phyloP scores from a whole-genome alignment of 2,797 vertebrate genomes.

The Stomatorhinus walkeri region DNA sequence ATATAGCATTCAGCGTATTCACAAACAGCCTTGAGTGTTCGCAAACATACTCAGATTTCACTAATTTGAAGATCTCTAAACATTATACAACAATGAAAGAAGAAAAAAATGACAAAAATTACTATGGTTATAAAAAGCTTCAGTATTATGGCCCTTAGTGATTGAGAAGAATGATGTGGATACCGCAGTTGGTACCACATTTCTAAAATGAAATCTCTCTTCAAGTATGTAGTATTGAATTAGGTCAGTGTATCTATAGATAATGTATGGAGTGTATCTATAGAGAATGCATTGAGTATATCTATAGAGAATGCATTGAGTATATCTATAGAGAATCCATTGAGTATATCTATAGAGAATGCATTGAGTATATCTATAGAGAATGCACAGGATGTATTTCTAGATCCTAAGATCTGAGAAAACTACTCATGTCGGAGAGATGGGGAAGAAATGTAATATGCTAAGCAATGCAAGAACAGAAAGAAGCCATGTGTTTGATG shows the following conservation, averaged over 20 bases:
- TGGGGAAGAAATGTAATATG: not conserved
- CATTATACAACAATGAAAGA: not conserved
- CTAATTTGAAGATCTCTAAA: not conserved
- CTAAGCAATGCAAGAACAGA: not conserved
- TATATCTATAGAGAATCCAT: too few relatives aligned
- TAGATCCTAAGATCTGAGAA: not conserved
- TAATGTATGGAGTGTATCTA: not conserved
- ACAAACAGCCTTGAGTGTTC: not conserved
- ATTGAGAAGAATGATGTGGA: not conserved
- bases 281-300: not conserved
- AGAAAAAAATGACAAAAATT: not conserved
- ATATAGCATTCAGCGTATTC: not conserved
- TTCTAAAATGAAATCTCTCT: not conserved
- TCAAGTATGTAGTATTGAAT: not conserved
- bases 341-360: too few relatives aligned
- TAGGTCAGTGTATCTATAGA: not conserved
- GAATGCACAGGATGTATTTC: not conserved
- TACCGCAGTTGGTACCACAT: not conserved
- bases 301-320: too few relatives aligned
- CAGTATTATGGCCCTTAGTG: not conserved
- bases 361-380: too few relatives aligned
- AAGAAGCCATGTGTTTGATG: not conserved
- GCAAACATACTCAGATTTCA: not conserved
- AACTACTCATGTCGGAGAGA: not conserved
- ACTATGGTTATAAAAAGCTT: not conserved